Evolutionary conservation across 1,140 invertebrate species (phyloP), one percentile per base, ranked within the genome.

Genomic region (Drosophila orosa): DNA sequence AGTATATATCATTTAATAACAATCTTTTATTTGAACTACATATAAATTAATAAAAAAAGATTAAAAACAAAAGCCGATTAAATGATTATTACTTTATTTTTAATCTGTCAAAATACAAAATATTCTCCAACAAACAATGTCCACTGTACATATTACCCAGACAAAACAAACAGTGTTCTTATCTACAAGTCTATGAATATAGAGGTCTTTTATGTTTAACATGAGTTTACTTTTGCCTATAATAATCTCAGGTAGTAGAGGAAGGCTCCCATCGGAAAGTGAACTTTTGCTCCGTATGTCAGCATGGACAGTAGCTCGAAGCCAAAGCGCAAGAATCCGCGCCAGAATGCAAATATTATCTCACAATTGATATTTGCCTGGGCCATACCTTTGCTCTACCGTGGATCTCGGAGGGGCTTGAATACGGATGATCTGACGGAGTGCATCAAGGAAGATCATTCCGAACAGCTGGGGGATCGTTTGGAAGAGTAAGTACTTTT

Each of bases 291-390:
- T 27, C 47, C 60, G 31, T 48, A 67, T 80, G 80, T 61, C 33
- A 84, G 59, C 35, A 92, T 92, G 91, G 91, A 92, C 54, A 90
- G 87, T 25, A 84, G 90, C 31, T 57, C 79, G 3, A 92, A 92
- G 39, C 91, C 91, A 24, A 68, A 78, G 67, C 83, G 82, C 27
- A 66, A 82, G 58, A 92, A 92, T 85, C 91, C 91, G 9, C 83
- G 91, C 13, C 60, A 86, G 52, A 52, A 50, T 52, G 92, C 92
- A 2, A 92, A 90, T 68, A 67, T 87, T 24, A 60, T 92, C 5
- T 93, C 92, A 1, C 90, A 92, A 60, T 40, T 92, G 50, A 73
- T 92, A 58, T 93, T 93, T 71, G 74, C 78, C 35, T 93, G 92
- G 92, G 66, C 81, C 8, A 61, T 92, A 47, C 92, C 92, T 5